These are phyloP conservation scores for Chunga burmeisteri DNA, from an alignment of 2,113 vertebrate genomes.

Conservation along the genomic window DNA sequence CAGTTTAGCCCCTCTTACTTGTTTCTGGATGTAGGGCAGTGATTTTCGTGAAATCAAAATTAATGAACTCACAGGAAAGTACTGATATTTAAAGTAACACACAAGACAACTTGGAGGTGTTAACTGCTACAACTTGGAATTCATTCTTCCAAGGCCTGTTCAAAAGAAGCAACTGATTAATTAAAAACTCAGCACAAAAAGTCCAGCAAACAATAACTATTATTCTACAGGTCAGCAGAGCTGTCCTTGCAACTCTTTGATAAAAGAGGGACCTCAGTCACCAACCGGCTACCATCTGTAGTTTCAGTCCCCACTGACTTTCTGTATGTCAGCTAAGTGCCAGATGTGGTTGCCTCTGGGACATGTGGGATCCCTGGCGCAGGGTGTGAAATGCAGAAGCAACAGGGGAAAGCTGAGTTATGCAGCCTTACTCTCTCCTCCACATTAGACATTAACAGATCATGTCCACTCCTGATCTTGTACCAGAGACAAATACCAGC, in stretches of 20 bases:
- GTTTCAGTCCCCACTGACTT: slow-evolving; percentile 7
- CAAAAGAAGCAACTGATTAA: slow-evolving; percentile 49
- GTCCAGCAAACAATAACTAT: background rate
- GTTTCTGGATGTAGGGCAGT: background rate
- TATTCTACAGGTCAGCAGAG: background rate
- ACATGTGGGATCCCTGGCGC: background rate
- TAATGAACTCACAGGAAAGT: background rate
- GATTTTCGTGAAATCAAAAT: slow-evolving; percentile 28
- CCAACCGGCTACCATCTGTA: background rate
- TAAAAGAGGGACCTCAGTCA: background rate
- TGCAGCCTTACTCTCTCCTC: background rate
- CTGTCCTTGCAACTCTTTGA: background rate
- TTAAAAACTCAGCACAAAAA: background rate
- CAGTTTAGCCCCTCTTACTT: background rate
- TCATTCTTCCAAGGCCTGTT: slow-evolving; percentile 12
- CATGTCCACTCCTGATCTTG: background rate
- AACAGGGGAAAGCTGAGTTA: background rate
- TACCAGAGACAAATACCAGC: slow-evolving; percentile 31
- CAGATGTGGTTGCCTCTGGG: background rate
- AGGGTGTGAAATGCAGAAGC: background rate
- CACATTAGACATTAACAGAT: background rate
- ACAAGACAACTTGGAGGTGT: background rate
- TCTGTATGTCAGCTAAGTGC: background rate
- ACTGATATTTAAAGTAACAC: background rate
- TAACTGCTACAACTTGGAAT: background rate